phyloP scores from a whole-genome alignment of 2,888 invertebrate species.

The Barypeithes pellucidus region DNA sequence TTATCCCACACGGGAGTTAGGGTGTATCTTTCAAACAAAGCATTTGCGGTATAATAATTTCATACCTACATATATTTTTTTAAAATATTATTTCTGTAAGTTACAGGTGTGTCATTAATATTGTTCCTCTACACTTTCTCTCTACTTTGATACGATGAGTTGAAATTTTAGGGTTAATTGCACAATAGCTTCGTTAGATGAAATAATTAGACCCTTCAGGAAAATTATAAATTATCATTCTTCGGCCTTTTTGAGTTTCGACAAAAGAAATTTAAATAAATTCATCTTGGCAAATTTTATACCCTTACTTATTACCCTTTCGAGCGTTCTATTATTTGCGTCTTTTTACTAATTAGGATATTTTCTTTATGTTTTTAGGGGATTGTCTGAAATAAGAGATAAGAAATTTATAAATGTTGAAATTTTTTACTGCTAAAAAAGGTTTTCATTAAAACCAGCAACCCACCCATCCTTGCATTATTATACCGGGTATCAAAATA shows the following conservation, averaged over 20 bases:
- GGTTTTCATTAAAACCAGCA: no score
- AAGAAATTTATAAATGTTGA: slow-evolving; percentile 7
- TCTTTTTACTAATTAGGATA: slow-evolving; percentile 19
- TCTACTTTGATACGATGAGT: no score
- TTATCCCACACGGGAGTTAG: no score
- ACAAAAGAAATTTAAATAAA: slow-evolving; percentile 31
- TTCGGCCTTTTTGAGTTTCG: slow-evolving; percentile 16
- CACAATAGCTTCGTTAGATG: slow-evolving; percentile 12
- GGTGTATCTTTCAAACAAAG: no score
- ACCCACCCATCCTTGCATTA: background rate
- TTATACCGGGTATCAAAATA: no score
- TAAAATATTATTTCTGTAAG: no score
- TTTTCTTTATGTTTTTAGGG: slow-evolving; percentile 18
- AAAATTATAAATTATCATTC: slow-evolving; percentile 22
- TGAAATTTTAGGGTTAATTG: slow-evolving; percentile 10
- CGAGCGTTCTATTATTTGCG: slow-evolving; percentile 13
- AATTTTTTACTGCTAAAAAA: slow-evolving; percentile 3
- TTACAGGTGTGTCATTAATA: no score
- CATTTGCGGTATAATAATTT: no score
- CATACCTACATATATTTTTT: no score
- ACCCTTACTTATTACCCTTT: slow-evolving; percentile 18
- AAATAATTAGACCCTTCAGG: slow-evolving; percentile 21
- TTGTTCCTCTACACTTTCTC: no score
- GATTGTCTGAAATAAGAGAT: slow-evolving; percentile 7
- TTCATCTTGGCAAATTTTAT: slow-evolving; percentile 27